These are phyloP conservation scores for Apamea crenata DNA, from an alignment of 2,888 invertebrate species.

Conservation along the genomic window DNA sequence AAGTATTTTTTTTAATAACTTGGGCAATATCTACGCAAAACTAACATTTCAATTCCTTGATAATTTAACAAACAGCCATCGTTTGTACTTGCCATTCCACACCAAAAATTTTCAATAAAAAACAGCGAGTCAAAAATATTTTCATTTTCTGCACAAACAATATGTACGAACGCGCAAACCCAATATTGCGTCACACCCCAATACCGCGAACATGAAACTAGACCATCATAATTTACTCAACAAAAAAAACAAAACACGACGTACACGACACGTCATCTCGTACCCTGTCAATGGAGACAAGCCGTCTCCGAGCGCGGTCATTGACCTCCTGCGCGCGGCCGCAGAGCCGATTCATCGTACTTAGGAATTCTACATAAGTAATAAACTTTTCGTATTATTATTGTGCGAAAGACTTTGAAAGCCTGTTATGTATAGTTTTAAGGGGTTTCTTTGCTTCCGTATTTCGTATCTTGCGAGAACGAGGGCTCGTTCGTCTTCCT, in stretches of 20 bases:
- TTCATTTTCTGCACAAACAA: conserved; percentile 4
- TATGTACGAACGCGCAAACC: neutral
- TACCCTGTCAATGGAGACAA: conserved; percentile 62
- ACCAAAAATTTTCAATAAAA: neutral
- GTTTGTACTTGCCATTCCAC: neutral
- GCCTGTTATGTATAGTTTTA: conserved; percentile 51
- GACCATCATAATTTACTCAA: conserved; percentile 26
- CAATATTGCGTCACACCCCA: conserved; percentile 9
- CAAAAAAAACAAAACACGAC: conserved; percentile 30
- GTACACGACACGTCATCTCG: conserved; percentile 57
- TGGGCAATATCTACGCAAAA: neutral
- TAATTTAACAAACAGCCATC: neutral
- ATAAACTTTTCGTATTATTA: conserved; percentile 67
- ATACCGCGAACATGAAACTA: conserved; percentile 34
- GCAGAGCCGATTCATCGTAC: conserved; percentile 64
- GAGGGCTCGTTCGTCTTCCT: conserved; percentile 40
- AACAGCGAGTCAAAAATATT: neutral
- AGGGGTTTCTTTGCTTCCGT: conserved; percentile 52
- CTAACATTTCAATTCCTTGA: neutral
- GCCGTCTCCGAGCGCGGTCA: conserved; percentile 72
- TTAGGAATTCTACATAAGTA: conserved; percentile 69
- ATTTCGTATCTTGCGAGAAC: conserved; percentile 16
- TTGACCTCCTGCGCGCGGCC: conserved; percentile 67
- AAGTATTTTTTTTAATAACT: no score
- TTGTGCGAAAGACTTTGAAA: conserved; percentile 55